Evolutionary conservation across 1,140 invertebrate species (phyloP).

Genomic region (Hylyphantes graminicola): DNA sequence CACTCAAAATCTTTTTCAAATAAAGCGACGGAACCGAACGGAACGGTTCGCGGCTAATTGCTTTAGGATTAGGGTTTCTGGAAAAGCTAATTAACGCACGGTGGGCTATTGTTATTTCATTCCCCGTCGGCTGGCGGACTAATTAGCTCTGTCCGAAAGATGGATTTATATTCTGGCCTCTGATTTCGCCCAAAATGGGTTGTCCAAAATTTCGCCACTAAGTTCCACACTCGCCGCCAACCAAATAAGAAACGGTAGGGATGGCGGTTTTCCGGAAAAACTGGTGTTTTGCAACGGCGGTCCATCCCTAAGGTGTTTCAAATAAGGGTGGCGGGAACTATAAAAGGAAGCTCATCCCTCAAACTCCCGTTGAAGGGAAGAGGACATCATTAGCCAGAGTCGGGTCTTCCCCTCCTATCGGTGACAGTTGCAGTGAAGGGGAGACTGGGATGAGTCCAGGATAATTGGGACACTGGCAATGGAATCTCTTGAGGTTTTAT

Average conservation of each 20-base stretch:
- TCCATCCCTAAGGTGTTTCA: no score
- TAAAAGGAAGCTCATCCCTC: constrained; percentile 38
- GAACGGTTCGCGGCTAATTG: constrained; percentile 46
- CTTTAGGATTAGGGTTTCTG: constrained; percentile 45
- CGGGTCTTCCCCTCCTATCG: constrained; percentile 31
- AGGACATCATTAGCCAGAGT: constrained; percentile 51
- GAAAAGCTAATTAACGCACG: constrained; percentile 39
- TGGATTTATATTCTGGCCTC: constrained; percentile 54
- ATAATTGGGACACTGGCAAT: background rate
- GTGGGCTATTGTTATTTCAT: constrained; percentile 49
- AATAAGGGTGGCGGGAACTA: no score
- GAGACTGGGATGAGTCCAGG: constrained; percentile 7
- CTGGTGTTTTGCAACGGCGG: no score
- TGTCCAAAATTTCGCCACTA: background rate
- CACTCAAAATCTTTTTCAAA: constrained; percentile 5
- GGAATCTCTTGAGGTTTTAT: background rate
- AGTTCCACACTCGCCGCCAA: no score
- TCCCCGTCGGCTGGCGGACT: constrained; percentile 25
- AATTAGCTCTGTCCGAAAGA: constrained; percentile 41
- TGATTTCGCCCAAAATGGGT: constrained; percentile 25
- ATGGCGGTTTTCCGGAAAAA: no score
- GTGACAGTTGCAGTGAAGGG: background rate
- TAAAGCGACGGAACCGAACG: background rate
- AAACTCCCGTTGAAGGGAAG: constrained; percentile 41
- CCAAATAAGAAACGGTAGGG: no score